Evolutionary conservation across 2,888 invertebrate species (phyloP).

Genomic region (Chrysotoxum bicinctum): DNA sequence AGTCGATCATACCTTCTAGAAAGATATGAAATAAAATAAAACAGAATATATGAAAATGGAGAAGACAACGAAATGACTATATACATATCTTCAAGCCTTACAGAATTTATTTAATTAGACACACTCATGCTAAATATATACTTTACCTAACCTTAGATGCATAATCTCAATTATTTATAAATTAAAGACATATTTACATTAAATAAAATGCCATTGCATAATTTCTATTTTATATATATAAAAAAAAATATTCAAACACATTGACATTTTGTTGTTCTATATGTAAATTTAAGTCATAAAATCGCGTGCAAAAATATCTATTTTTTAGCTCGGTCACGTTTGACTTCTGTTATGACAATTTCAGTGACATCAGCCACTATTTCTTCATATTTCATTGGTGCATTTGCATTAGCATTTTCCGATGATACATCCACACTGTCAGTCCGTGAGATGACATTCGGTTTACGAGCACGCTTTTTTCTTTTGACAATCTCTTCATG

Average conservation of each 20-base stretch:
- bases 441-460: slow-evolving; percentile 45
- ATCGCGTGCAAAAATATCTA: slow-evolving; percentile 1
- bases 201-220: slow-evolving; percentile 44
- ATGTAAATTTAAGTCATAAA: slow-evolving; percentile 12
- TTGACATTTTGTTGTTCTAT: slow-evolving; percentile 13
- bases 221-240: slow-evolving; percentile 32
- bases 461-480: slow-evolving; percentile 80
- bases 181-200: slow-evolving; percentile 45
- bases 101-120: background rate
- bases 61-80: background rate
- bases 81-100: background rate
- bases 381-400: slow-evolving; percentile 79
- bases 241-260: slow-evolving; percentile 41
- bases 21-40: slow-evolving; percentile 45
- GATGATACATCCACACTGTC: slow-evolving; percentile 40
- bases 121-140: background rate
- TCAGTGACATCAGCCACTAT: slow-evolving; percentile 80
- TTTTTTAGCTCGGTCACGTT: slow-evolving; percentile 49
- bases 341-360: slow-evolving; percentile 74
- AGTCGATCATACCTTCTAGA: slow-evolving; percentile 60
- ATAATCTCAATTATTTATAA: background rate
- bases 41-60: slow-evolving; percentile 10
- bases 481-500: slow-evolving; percentile 81
- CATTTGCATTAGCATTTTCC: slow-evolving; percentile 39
- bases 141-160: slow-evolving; percentile 29